These are phyloP conservation scores for Caenorhabditis tropicalis DNA, from an alignment of 1,140 invertebrate species.

Conservation along the genomic window DNA sequence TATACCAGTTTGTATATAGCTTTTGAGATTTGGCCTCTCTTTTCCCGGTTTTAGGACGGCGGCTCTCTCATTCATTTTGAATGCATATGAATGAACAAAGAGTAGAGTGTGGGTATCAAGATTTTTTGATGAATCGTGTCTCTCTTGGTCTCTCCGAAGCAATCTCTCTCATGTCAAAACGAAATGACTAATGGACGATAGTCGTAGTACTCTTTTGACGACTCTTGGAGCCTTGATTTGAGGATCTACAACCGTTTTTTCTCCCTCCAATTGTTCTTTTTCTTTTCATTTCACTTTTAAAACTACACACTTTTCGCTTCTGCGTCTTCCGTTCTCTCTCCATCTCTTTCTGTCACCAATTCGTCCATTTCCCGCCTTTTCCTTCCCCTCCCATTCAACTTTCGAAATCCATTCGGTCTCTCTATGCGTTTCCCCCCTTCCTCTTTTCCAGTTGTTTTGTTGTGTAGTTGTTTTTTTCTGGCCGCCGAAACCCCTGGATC, in stretches of 20 bases:
- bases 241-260: no score
- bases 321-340: neutral
- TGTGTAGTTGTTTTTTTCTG: neutral
- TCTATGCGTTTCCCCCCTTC: neutral
- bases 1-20: no score
- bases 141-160: neutral
- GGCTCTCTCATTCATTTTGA: neutral
- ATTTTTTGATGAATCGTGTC: constrained; percentile 37
- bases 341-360: neutral
- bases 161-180: neutral
- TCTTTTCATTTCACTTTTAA: neutral
- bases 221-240: no score
- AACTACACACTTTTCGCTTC: neutral
- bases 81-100: constrained; percentile 1
- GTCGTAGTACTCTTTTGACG: no score
- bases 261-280: no score
- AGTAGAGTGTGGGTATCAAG: neutral
- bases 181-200: neutral
- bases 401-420: constrained; percentile 24
- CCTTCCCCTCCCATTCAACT: no score
- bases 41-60: no score
- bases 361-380: no score
- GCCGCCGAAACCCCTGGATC: neutral
- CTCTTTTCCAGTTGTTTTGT: neutral
- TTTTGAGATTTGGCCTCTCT: no score